Evolutionary conservation across 2,113 vertebrate species (phyloP), one percentile per base, ranked within the genome.

Genomic region (Cebus imitator): DNA sequence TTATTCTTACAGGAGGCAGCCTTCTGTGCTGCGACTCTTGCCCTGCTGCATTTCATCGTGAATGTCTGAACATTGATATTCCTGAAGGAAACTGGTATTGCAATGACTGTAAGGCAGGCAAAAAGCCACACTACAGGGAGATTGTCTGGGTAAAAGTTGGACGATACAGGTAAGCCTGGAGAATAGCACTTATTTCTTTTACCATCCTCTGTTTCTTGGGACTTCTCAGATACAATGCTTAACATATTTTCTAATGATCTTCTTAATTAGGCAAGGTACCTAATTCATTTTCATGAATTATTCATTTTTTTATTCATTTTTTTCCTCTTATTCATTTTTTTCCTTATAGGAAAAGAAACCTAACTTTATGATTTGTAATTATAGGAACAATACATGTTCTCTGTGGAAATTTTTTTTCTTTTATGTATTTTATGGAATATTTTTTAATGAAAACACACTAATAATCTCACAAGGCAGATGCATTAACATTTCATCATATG

Each of bases 101-200:
- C 98, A 99, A 99, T 73, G 99, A 99, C 97, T 99, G 99, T 98
- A 99, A 99, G 95, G 99, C 99, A 23, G 99, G 99, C 97, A 99
- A 99, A 98, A 99, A 99, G 84, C 99, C 99, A 23, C 99, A 99
- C 97, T 99, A 99, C 98, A 99, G 99, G 97, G 99, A 99, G 98
- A 99, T 99, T 94, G 99, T 99, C 70, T 99, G 99, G 99, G 99
- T 99, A 89, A 99, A 99, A 98, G 99, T 99, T 30, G 99, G 99
- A 8, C 99, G 99, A 50, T 99, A 99, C 98, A 99, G 99, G 99
- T 98, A 75, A 96, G 91, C 55, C 45, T 96, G 89, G 87, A 95
- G 52, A 57, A 96, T 91, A 40, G 8, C 32, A 25, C 1, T 91
- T 16, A 30, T 27, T 83, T 64, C 13, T 90, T 48, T 90, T 27